Conservation (phyloP, 2,888 invertebrate genomes). For the Leptinotarsa peninsularis region DNA sequence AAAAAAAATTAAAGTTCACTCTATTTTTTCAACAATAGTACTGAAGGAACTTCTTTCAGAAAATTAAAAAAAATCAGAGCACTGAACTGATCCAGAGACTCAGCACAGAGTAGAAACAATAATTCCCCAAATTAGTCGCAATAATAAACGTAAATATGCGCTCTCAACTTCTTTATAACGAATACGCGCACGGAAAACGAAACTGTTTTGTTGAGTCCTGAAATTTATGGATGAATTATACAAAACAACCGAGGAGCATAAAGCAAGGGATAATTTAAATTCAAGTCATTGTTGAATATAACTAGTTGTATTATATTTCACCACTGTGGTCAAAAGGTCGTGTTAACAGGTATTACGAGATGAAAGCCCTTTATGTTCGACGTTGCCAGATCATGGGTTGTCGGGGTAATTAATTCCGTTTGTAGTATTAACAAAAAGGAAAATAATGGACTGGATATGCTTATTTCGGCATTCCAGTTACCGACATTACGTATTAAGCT, state of each 20-base stretch:
- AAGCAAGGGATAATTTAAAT: slow-evolving; percentile 59
- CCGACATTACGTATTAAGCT: too few relatives aligned
- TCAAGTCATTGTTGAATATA: slow-evolving; percentile 57
- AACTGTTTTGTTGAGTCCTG: slow-evolving; percentile 53
- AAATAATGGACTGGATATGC: not conserved
- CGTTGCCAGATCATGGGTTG: slow-evolving; percentile 4
- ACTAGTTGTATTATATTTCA: slow-evolving; percentile 50
- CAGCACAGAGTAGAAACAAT: slow-evolving; percentile 20
- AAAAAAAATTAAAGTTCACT: too few relatives aligned
- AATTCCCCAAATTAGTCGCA: slow-evolving; percentile 40
- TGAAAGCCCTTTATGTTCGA: slow-evolving; percentile 24
- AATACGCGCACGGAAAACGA: slow-evolving; percentile 51
- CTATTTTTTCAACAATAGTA: too few relatives aligned
- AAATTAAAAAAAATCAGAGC: not conserved
- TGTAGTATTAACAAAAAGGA: not conserved
- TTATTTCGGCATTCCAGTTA: too few relatives aligned
- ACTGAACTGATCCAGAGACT: not conserved
- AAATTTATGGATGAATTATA: slow-evolving; percentile 60
- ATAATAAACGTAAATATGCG: slow-evolving; percentile 43
- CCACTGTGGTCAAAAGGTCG: slow-evolving; percentile 49
- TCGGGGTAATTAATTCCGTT: too few relatives aligned
- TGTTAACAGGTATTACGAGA: slow-evolving; percentile 50
- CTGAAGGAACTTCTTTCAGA: not conserved
- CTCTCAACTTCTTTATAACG: slow-evolving; percentile 52
- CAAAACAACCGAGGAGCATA: slow-evolving; percentile 47